Evolutionary conservation across 2,797 vertebrate species (phyloP).

Genomic region (Echiichthys vipera): DNA sequence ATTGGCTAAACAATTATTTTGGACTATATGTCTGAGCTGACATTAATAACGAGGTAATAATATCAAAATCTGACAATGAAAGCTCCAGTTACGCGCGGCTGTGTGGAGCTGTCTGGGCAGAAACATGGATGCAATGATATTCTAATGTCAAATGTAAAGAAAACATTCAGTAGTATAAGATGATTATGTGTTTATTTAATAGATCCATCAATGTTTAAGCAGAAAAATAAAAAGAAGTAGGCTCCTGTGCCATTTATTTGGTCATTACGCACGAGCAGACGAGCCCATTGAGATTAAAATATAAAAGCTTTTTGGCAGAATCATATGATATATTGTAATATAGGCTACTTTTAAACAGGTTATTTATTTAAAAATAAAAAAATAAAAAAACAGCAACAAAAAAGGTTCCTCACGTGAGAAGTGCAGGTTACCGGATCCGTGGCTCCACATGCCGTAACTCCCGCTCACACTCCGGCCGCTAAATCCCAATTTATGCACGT

Average conservation of each 20-base stretch:
- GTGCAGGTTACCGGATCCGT: constrained; percentile 85
- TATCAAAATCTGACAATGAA: not conserved
- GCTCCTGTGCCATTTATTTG: not conserved
- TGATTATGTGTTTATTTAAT: too few relatives aligned
- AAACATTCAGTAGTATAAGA: too few relatives aligned
- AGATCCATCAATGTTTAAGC: not conserved
- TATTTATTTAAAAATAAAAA: too few relatives aligned
- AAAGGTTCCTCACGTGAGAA: constrained; percentile 87
- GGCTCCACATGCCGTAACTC: constrained; percentile 87
- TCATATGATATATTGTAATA: too few relatives aligned
- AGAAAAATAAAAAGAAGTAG: not conserved
- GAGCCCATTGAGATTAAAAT: not conserved
- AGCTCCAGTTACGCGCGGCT: not conserved
- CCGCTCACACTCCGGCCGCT: constrained; percentile 83
- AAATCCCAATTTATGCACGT: constrained; percentile 80
- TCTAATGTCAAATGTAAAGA: not conserved
- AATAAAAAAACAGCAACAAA: too few relatives aligned
- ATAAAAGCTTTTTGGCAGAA: not conserved
- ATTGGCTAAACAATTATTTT: too few relatives aligned
- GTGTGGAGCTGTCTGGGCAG: not conserved
- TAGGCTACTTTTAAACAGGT: too few relatives aligned
- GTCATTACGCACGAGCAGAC: constrained; percentile 4
- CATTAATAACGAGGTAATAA: not conserved
- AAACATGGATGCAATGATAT: not conserved
- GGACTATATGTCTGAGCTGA: fast-evolving